Conservation (phyloP, 2,888 invertebrate species). For the Eupithecia vulgata region DNA sequence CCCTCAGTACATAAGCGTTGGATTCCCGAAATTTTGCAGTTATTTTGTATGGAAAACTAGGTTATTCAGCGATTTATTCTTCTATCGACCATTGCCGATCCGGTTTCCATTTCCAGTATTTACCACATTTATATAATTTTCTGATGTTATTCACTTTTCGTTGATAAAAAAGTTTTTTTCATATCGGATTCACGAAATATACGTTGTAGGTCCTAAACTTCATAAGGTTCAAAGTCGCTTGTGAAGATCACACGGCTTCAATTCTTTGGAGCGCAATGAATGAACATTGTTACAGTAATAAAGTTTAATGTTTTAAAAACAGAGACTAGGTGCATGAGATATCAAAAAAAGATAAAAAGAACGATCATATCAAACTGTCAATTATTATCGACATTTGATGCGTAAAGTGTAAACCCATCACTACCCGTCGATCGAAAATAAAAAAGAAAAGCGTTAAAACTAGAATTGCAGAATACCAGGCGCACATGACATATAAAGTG, state of each 20-base stretch:
- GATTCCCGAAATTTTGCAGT: slow-evolving; percentile 82
- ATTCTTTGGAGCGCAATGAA: not conserved
- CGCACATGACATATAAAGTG: slow-evolving; percentile 14
- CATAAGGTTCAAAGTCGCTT: not conserved
- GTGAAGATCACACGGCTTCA: not conserved
- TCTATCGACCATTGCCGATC: slow-evolving; percentile 46
- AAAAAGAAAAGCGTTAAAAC: slow-evolving; percentile 15
- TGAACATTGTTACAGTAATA: not conserved
- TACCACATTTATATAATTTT: not conserved
- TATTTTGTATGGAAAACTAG: slow-evolving; percentile 83
- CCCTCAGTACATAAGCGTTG: slow-evolving; percentile 69
- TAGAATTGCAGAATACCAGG: slow-evolving; percentile 18
- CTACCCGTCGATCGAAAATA: slow-evolving; percentile 11
- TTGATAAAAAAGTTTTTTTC: not conserved
- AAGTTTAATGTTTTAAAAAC: no score
- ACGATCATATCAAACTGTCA: slow-evolving; percentile 15
- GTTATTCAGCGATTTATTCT: slow-evolving; percentile 78
- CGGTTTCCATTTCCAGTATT: slow-evolving; percentile 6
- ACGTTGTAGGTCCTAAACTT: not conserved
- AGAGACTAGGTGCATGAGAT: no score
- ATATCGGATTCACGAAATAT: not conserved
- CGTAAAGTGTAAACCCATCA: slow-evolving; percentile 10
- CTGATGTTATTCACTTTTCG: not conserved
- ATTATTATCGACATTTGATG: slow-evolving; percentile 19
- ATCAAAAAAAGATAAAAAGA: slow-evolving; percentile 9